Percentiles rank a stretch among this genome's conserved stretches.
These are phyloP conservation scores for Nannoperca australis DNA, from an alignment of 2,797 vertebrate species.

Conservation along the genomic window DNA sequence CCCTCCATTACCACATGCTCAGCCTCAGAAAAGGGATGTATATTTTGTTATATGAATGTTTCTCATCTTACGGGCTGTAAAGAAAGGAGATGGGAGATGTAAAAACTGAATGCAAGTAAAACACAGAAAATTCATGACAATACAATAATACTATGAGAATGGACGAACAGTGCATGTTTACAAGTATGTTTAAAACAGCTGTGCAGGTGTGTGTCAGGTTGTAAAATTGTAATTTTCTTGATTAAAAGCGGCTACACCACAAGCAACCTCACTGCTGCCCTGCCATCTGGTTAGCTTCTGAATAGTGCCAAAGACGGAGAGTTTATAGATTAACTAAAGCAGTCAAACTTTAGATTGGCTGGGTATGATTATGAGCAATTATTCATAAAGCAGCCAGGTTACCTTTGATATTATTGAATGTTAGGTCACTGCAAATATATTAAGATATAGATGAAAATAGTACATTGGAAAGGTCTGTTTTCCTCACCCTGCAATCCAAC, in stretches of 20 bases:
- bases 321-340: conserved; percentile 28
- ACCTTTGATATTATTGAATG: not conserved
- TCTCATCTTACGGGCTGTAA: not conserved
- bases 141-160: not conserved
- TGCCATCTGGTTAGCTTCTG: conserved; percentile 47
- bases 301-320: conserved; percentile 34
- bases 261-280: conserved; percentile 32
- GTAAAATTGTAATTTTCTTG: conserved; percentile 27
- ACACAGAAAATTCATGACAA: not conserved
- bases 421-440: not conserved
- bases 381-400: not conserved
- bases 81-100: not conserved
- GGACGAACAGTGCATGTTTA: not conserved
- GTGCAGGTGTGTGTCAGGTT: not conserved
- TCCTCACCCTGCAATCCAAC: not conserved
- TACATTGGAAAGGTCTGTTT: not conserved
- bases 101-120: not conserved
- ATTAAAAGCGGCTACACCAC: not conserved
- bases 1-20: conserved; percentile 34
- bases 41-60: conserved; percentile 2
- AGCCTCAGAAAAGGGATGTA: not conserved
- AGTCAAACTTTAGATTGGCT: conserved; percentile 6
- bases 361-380: not conserved
- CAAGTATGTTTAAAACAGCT: conserved; percentile 8
- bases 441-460: not conserved